Base-by-base conservation (phyloP, 2,888 invertebrate species). In the Malacosoma neustria region DNA sequence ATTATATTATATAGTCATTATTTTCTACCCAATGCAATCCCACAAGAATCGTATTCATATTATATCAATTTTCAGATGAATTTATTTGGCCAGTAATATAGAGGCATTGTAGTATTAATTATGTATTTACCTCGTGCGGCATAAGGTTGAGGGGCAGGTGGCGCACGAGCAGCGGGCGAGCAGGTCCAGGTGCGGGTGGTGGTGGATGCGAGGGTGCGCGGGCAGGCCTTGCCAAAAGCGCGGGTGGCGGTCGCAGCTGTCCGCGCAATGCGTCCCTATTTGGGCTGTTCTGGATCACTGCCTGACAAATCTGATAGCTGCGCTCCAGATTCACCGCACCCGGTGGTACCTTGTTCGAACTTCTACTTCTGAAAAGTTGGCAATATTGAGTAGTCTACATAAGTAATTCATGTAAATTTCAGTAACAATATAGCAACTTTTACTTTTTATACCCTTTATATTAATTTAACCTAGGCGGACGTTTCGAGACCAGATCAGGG, bases 301-400 rank as follows among this genome's bases (percentile, higher is more conserved):
- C 94, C 73, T 93, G 94, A 60, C 95, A 95, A 56, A 98, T 98
- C 81, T 97, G 97, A 74, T 97, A 96, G 67, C 97, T 97, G 39
- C 98, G 89, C 69, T 97, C 97, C 37, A 97, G 81, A 77, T 98
- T 97, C 29, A 97, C 95, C 3, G 94, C 94, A 1, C 96, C 96
- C 0, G 95, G 96, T 1, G 96, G 95, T 42, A 94, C 91, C 68
- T 93, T 93, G 57, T 91, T 92, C 4, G 89, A 87, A 49, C 87
- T 88, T 34, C 89, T 82, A 52, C 84, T 88, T 37, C 89, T 81
- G 59, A 37, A 82, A 51, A 37, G 5, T 22, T 22, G n/a, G n/a
- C n/a, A n/a, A n/a, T 12, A 13, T 12, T 9, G 1, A 9, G 12
- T 31, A 33, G 4, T 7, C 4, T 12, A 22, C 9, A 2, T 12